phyloP scores from a whole-genome alignment of 2,113 vertebrate genomes.

The Halichoeres trimaculatus region DNA sequence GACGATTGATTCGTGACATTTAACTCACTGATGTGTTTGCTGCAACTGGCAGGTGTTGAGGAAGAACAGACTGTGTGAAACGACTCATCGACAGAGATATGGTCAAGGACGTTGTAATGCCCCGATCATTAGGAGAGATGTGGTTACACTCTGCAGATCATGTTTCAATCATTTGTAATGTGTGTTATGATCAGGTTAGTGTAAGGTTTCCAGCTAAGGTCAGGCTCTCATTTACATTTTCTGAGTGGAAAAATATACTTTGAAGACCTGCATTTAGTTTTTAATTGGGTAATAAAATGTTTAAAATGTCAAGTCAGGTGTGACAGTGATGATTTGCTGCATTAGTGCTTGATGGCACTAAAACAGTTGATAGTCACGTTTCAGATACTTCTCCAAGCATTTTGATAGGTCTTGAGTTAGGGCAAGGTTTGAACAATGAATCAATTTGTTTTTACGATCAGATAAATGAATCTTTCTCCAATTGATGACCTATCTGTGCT shows the following conservation, averaged over 20 bases:
- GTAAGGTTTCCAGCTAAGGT: constrained; percentile 6
- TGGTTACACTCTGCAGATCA: constrained; percentile 17
- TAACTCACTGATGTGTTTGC: background rate
- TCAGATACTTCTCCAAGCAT: background rate
- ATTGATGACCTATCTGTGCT: constrained; percentile 32
- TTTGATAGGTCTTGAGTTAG: background rate
- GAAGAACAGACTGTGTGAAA: background rate
- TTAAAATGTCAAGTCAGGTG: background rate
- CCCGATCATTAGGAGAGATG: constrained; percentile 4
- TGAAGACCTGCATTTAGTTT: background rate
- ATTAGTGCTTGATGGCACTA: background rate
- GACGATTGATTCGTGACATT: too few relatives aligned
- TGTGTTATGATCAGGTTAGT: constrained; percentile 22
- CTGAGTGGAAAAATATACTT: background rate
- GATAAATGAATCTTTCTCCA: constrained; percentile 33
- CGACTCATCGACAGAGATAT: constrained; percentile 1
- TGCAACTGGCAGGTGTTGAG: background rate
- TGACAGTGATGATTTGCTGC: background rate
- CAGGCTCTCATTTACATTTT: background rate
- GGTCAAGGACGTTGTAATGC: constrained; percentile 4
- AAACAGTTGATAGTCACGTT: background rate
- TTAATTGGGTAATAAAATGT: background rate
- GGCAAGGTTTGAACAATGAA: background rate
- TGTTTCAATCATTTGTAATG: constrained; percentile 29
- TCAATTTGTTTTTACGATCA: constrained; percentile 13